Base-by-base conservation (phyloP, 2,113 vertebrate genomes). In the Anhinga anhinga region DNA sequence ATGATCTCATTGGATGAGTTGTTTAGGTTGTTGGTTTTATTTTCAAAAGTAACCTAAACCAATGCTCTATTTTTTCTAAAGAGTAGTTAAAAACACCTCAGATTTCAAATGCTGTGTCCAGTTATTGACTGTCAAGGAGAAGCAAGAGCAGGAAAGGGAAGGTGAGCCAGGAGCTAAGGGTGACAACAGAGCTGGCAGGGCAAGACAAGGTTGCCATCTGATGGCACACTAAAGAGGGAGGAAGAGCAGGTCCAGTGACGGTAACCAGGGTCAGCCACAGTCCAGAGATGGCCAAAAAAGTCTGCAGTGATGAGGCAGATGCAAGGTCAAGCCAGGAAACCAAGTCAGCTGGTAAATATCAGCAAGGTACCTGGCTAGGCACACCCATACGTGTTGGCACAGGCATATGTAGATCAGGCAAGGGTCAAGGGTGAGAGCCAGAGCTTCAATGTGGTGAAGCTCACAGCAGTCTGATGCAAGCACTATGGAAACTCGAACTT, bases 301-400 rank as follows among this genome's bases (percentile, higher is more conserved):
- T 61, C 52, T 81, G 36, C 36, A 88, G 14, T 15, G 14, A 58
- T 47, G 22, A 23, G 34, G 22, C 9, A 88, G 47, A 32, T 38
- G 9, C 13, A 73, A 69, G 44, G 9, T 88, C 22, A 82, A 69
- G 5, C 1, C 19, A 38, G 30, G 20, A 77, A 78, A 78, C 4
- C 0, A 67, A 77, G 10, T 17, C 14, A 58, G 14, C 47, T 85
- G 11, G 15, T 21, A 49, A 72, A 30, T 44, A 30, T 47, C 16
- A 73, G 7, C 13, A 42, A 81, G 25, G 10, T 44, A 16, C 4
- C 32, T 50, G 45, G 5, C 5, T 36, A 21, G 11, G 30, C 11
- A 9, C 13, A 18, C 44, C 52, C 13, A 9, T 1, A 0, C 3
- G 0, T 36, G 4, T 38, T 73, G 59, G 26, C 23, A 78, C 23